Evolutionary conservation across 2,797 vertebrate genomes (phyloP).

Genomic region (Mycteria americana): DNA sequence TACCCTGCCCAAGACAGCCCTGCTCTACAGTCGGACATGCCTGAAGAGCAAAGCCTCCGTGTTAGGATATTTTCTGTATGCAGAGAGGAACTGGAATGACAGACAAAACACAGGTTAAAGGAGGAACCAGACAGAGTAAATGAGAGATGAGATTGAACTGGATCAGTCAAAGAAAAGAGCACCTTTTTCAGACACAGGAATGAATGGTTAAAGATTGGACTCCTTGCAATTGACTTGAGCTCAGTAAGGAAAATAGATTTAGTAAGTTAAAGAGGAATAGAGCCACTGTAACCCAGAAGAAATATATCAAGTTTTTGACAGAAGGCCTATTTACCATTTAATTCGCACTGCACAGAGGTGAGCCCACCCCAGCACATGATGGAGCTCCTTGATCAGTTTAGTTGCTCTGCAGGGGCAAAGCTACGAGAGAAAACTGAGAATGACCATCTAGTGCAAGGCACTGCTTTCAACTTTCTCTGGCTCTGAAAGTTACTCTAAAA

Average conservation of each 20-base stretch:
- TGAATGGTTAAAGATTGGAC: background rate
- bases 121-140: background rate
- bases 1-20: background rate
- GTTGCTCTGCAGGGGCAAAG: background rate
- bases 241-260: background rate
- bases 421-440: fast-evolving
- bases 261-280: background rate
- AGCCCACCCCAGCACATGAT: background rate
- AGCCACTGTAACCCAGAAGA: background rate
- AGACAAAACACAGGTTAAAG: background rate
- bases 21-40: background rate
- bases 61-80: background rate
- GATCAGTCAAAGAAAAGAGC: background rate
- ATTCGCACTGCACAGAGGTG: background rate
- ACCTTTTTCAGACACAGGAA: background rate
- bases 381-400: background rate
- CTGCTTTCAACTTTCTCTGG: background rate
- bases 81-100: background rate
- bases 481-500: background rate
- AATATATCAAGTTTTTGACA: background rate
- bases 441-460: background rate
- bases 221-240: background rate
- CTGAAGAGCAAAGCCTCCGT: background rate
- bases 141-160: background rate
- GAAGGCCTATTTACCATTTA: background rate